Conservation (phyloP, 2,888 invertebrate species). For the Athalia circularis region DNA sequence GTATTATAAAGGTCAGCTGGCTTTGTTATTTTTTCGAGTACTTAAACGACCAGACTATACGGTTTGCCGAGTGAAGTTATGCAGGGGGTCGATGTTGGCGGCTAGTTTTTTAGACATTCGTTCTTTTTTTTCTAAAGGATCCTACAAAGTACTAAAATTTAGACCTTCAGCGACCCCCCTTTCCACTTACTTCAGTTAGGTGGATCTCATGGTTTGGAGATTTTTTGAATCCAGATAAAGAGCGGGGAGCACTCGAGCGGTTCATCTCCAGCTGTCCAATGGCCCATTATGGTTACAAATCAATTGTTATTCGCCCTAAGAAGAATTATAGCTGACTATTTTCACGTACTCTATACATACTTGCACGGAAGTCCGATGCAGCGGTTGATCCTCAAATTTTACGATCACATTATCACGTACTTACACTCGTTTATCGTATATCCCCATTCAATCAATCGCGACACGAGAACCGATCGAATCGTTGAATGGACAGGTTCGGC, state of each 20-base stretch:
- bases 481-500: too few relatives aligned
- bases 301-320: slow-evolving; percentile 23
- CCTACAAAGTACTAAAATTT: too few relatives aligned
- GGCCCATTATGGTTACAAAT: slow-evolving; percentile 41
- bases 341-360: not conserved
- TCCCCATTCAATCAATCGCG: not conserved
- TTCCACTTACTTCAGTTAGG: too few relatives aligned
- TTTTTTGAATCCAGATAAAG: too few relatives aligned
- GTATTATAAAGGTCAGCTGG: not conserved
- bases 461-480: too few relatives aligned
- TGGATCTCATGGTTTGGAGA: too few relatives aligned
- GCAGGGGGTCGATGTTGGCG: not conserved
- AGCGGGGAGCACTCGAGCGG: not conserved
- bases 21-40: slow-evolving; percentile 26
- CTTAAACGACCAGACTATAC: too few relatives aligned
- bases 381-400: not conserved
- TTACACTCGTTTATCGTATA: too few relatives aligned
- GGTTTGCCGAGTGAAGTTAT: not conserved
- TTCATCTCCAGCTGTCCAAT: slow-evolving; percentile 9
- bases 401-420: slow-evolving; percentile 7
- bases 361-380: not conserved
- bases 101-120: not conserved
- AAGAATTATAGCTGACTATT: not conserved
- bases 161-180: too few relatives aligned
- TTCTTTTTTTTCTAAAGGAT: too few relatives aligned